phyloP scores from a whole-genome alignment of 2,797 vertebrate species.

The Gallirallus australis region DNA sequence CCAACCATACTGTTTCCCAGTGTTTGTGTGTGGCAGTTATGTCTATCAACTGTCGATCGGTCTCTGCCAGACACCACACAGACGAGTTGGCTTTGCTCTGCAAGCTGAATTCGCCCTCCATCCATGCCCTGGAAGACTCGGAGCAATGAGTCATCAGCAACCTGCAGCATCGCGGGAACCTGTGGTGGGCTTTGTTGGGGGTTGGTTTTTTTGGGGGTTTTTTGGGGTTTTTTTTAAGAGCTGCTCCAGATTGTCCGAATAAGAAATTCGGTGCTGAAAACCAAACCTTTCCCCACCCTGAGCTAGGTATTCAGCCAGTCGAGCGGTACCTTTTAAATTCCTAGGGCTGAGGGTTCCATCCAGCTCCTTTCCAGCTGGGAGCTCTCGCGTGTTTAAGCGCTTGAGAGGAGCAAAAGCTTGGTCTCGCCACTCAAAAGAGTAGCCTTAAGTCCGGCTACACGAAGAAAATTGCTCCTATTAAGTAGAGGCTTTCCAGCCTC shows the following conservation, averaged over 20 bases:
- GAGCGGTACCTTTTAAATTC: neutral
- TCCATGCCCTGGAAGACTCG: neutral
- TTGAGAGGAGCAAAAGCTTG: neutral
- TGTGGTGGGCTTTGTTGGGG: too few relatives aligned
- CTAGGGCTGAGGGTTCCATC: neutral
- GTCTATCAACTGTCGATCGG: neutral
- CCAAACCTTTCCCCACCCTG: neutral
- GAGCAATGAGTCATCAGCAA: neutral
- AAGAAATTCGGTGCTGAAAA: neutral
- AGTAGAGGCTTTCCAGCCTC: neutral
- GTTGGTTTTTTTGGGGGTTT: too few relatives aligned
- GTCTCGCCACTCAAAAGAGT: neutral
- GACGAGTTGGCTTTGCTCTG: too few relatives aligned
- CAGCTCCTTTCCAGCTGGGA: neutral
- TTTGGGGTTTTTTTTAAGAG: fast-evolving
- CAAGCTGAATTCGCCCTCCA: neutral
- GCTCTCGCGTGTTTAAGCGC: neutral
- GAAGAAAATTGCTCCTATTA: neutral
- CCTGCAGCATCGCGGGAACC: neutral
- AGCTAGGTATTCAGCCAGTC: neutral
- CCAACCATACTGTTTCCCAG: neutral
- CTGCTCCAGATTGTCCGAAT: fast-evolving
- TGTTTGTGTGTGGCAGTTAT: fast-evolving
- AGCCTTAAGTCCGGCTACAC: neutral
- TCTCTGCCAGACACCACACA: neutral